A percentile compares a stretch with the other conserved stretches of the same genome.
phyloP scores from a whole-genome alignment of 2,888 invertebrate genomes.

The Nomada lathburiana region DNA sequence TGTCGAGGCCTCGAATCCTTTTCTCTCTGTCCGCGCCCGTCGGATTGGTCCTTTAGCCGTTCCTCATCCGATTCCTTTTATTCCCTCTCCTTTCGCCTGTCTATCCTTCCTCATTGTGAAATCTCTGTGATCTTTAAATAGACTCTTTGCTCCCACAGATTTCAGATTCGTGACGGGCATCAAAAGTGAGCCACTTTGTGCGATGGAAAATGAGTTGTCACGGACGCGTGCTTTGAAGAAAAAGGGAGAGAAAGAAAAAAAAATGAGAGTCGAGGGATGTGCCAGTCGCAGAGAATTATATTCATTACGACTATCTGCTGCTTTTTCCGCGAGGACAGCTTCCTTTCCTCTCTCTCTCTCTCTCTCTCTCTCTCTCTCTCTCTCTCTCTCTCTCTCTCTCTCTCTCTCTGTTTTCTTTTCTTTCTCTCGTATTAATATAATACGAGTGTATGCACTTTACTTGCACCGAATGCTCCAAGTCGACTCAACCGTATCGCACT shows the following conservation, averaged over 20 bases:
- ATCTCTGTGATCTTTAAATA: constrained; percentile 49
- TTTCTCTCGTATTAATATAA: background rate
- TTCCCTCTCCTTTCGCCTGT: background rate
- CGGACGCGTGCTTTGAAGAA: constrained; percentile 15
- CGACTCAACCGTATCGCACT: too few species aligned
- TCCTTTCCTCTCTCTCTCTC: background rate
- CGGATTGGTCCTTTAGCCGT: constrained; percentile 18
- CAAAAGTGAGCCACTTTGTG: constrained; percentile 33
- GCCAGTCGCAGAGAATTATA: background rate
- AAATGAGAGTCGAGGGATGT: background rate
- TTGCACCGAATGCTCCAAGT: too few species aligned
- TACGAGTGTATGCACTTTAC: too few species aligned
- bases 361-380: background rate
- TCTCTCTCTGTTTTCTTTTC: too few species aligned
- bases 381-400: background rate
- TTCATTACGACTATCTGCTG: too few species aligned
- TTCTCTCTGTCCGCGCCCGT: background rate
- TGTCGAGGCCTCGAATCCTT: constrained; percentile 12
- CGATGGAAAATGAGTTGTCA: constrained; percentile 38
- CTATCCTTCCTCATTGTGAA: constrained; percentile 1
- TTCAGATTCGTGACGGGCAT: constrained; percentile 30
- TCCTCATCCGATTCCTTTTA: constrained; percentile 10
- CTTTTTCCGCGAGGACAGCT: background rate
- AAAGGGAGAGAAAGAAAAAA: too few species aligned
- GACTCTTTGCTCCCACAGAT: constrained; percentile 28